Evolutionary conservation across 2,113 vertebrate species (phyloP), one percentile per base, ranked within the genome.

Genomic region (Etheostoma spectabile): DNA sequence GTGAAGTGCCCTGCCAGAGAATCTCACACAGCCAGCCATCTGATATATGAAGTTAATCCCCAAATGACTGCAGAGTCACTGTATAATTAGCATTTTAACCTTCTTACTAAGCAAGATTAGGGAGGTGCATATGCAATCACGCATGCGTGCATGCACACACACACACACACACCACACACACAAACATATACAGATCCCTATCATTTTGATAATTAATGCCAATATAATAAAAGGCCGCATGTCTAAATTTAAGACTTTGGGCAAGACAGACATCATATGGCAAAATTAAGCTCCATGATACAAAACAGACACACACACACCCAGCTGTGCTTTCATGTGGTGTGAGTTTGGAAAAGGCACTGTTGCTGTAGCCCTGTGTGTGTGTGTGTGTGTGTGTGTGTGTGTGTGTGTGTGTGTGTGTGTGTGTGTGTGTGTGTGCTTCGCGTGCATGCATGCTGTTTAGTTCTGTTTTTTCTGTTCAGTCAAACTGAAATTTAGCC

Each of bases 141-240:
- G 13, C 46, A 62, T 8, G 48, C 59, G 60, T 13, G 27, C 79
- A 55, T 45, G 49, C 55, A 66, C 18, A 70, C 67, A 75, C 64
- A 60, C 71, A 65, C 35, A 78, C 57, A 56, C 42, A 53, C 19
- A 52, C 16, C 27, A 80, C 56, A 56, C 84, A 64, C 38, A 65
- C 51, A 61, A 13, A 80, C 55, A 79, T 48, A 64, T 62, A 72
- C 27, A 56, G 59, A 82, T 89, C 90, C 87, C 90, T 91, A 90
- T 90, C 83, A 90, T 90, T 91, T 91, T 82, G 65, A 88, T 89
- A 90, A 93, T 93, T 90, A 89, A 86, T 89, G 85, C 63, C 85
- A 84, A 78, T 86, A 67, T 87, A 88, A 91, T 91, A 91, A 89
- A 88, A 93, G 85, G 77, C 77, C 66, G 56, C 63, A 89, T 3